Evolutionary conservation across 2,888 invertebrate species (phyloP).

Genomic region (Lasioglossum morio): DNA sequence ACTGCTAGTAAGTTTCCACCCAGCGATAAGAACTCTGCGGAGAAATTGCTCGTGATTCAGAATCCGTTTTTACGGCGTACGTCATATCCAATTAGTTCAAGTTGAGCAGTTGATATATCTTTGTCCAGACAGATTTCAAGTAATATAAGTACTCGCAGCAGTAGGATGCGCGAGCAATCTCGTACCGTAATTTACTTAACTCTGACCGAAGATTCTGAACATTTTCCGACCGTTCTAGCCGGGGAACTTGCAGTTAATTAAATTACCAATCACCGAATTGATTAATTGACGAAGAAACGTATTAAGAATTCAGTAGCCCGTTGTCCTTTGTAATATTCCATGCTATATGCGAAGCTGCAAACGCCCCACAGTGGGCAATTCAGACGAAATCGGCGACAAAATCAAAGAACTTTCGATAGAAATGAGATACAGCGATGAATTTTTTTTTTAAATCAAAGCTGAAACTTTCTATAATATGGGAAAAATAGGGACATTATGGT

Average conservation of each 20-base stretch:
- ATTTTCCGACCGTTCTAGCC: neutral
- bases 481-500: too few species aligned
- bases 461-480: too few species aligned
- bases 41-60: constrained; percentile 14
- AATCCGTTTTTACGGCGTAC: constrained; percentile 12
- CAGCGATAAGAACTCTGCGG: constrained; percentile 14
- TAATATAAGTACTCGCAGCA: constrained; percentile 2
- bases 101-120: constrained; percentile 14
- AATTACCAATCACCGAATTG: neutral
- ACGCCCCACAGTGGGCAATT: too few species aligned
- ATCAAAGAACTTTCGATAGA: too few species aligned
- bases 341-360: too few species aligned
- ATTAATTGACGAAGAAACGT: neutral
- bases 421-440: too few species aligned
- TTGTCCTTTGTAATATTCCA: neutral
- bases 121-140: constrained; percentile 10
- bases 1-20: neutral
- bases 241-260: neutral
- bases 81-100: constrained; percentile 14
- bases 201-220: neutral
- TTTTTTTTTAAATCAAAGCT: too few species aligned
- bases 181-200: constrained; percentile 13
- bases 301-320: neutral
- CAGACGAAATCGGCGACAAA: too few species aligned
- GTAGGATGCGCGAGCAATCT: neutral